Base-by-base conservation (phyloP, 2,113 vertebrate species). In the Globicephala melas region DNA sequence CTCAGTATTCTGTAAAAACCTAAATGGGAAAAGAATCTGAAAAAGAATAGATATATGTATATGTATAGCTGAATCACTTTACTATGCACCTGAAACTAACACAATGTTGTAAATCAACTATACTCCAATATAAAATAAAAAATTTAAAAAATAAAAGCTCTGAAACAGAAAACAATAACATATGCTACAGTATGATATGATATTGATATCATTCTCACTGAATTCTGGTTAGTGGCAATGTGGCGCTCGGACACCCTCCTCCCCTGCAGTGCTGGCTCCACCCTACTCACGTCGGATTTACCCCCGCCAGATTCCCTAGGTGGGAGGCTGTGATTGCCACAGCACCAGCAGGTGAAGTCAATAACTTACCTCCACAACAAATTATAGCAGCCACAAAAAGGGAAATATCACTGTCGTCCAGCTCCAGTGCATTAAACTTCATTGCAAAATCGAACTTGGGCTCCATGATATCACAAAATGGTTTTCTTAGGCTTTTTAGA, bases 371-470 rank as follows among this genome's bases (percentile, higher is more conserved):
- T 99, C 99, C 99, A 81, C 99, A 99, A 98, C 99, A 99, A 98
- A 99, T 99, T 93, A 99, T 99, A 71, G 99, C 99, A 47, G 99
- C 99, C 97, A 99, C 99, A 50, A 99, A 99, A n/a, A 99, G 99
- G 53, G 99, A 99, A 38, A 99, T 99, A 94, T 99, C 99, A 0
- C 99, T 99, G 93, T 99, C 99, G 10, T 99, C 99, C 98, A 99
- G 98, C 85, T 99, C 99, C 97, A 99, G 98, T 0, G 99, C 98
- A 7, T 99, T 99, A 98, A 99, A 99, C 98, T 99, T 99, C 99
- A 99, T 99, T 36, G 99, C 99, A 68, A 99, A 99, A 96, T 99
- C 99, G 94, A 99, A 99, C 98, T 99, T 99, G 0, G 99, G 99
- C 97, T 99, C 99, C 99, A 99, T 99, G 98, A 99, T 99, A 38